Conservation (phyloP, 2,113 vertebrate species). For the Polypterus senegalus region DNA sequence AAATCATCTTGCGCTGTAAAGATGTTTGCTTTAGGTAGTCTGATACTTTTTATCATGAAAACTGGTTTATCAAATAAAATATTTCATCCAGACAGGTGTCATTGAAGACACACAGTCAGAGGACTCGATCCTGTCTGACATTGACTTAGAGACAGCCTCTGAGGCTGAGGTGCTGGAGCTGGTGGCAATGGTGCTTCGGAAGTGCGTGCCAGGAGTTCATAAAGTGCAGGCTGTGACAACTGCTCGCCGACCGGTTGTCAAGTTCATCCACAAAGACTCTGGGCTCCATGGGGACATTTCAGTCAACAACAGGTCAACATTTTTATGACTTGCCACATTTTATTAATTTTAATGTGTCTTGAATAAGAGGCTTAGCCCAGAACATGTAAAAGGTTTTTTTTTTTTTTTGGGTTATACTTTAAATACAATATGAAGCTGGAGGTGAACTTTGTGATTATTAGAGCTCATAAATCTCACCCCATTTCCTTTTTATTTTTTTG, state of each 20-base stretch:
- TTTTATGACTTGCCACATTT: background rate
- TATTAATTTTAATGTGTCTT: too few relatives aligned
- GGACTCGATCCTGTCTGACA: constrained; percentile 64
- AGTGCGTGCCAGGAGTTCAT: constrained; percentile 75
- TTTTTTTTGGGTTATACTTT: too few relatives aligned
- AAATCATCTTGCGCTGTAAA: too few relatives aligned
- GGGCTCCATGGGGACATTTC: constrained; percentile 74
- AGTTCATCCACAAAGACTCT: constrained; percentile 74
- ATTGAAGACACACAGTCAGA: constrained; percentile 45
- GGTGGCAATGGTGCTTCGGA: constrained; percentile 62
- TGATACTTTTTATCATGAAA: too few relatives aligned
- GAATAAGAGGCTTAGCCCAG: too few relatives aligned
- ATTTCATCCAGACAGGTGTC: constrained; percentile 27
- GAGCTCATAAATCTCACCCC: too few relatives aligned
- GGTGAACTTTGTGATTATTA: too few relatives aligned
- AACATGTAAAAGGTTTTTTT: too few relatives aligned
- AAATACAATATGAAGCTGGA: too few relatives aligned
- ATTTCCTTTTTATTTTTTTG: background rate
- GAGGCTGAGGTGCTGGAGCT: constrained; percentile 60
- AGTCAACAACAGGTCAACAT: constrained; percentile 68
- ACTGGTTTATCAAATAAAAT: too few relatives aligned
- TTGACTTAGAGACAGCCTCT: constrained; percentile 47
- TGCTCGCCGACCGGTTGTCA: constrained; percentile 73
- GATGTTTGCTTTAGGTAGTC: too few relatives aligned
- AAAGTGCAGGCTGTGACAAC: constrained; percentile 62